Evolutionary conservation across 2,113 vertebrate genomes (phyloP).

Genomic region (Saccopteryx leptura): DNA sequence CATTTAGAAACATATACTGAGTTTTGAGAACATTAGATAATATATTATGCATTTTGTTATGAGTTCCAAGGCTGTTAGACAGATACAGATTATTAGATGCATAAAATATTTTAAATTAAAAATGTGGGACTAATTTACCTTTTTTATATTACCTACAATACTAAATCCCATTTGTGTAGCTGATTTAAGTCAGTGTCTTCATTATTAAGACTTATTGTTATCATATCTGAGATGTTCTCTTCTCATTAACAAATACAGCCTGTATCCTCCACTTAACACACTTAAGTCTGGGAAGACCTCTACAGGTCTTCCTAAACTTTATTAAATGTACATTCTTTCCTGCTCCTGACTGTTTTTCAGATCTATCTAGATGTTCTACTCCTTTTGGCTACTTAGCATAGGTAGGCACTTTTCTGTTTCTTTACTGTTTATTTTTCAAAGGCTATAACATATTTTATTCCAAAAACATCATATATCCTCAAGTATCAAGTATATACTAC

Average conservation of each 20-base stretch:
- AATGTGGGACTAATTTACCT: not conserved
- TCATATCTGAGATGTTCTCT: not conserved
- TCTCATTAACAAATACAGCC: not conserved
- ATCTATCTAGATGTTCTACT: not conserved
- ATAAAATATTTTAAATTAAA: slow-evolving; percentile 34
- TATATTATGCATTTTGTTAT: slow-evolving; percentile 2
- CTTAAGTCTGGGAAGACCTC: not conserved
- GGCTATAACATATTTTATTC: not conserved
- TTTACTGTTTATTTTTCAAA: slow-evolving; percentile 44
- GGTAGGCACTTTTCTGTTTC: not conserved
- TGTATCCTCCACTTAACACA: not conserved
- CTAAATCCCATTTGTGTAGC: not conserved
- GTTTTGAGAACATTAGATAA: slow-evolving; percentile 15
- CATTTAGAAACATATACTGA: slow-evolving; percentile 28
- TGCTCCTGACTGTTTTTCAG: not conserved
- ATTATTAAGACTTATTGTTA: not conserved
- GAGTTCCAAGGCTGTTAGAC: not conserved
- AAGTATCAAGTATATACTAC: not conserved
- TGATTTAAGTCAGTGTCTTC: not conserved
- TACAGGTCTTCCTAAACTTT: not conserved
- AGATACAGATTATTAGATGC: not conserved
- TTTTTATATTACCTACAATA: not conserved
- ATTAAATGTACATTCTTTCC: not conserved
- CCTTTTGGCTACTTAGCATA: not conserved
- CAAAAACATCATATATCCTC: not conserved